A percentile compares a stretch with the other conserved stretches of the same genome.
phyloP scores from a whole-genome alignment of 2,888 invertebrate genomes.

The Agonopterix heracliana region DNA sequence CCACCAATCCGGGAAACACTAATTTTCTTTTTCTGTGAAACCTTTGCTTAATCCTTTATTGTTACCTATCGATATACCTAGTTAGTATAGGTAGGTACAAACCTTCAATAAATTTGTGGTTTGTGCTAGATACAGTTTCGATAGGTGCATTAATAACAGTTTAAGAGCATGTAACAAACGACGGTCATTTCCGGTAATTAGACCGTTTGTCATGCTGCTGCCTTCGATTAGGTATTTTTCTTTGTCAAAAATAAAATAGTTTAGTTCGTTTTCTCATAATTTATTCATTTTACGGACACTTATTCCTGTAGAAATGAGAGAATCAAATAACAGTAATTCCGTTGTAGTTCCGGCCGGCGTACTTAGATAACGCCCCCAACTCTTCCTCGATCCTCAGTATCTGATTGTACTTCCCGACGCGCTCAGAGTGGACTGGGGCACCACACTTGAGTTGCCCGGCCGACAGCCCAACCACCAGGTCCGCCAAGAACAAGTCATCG shows the following conservation, averaged over 20 bases:
- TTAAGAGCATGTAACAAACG: conserved; percentile 34
- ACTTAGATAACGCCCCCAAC: conserved; percentile 91
- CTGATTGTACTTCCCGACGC: conserved; percentile 98
- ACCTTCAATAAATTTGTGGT: too few species aligned
- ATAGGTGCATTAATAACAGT: conserved; percentile 42
- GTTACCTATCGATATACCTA: too few species aligned
- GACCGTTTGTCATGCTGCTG: conserved; percentile 28
- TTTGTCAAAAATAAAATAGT: too few species aligned
- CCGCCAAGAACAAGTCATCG: conserved; percentile 98
- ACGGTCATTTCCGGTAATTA: conserved; percentile 55
- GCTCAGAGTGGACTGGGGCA: conserved; percentile 96
- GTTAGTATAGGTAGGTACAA: too few species aligned
- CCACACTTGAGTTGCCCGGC: conserved; percentile 99
- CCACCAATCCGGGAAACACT: too few species aligned
- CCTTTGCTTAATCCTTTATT: too few species aligned
- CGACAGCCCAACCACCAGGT: conserved; percentile 96
- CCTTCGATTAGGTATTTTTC: neutral
- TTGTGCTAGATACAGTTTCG: neutral
- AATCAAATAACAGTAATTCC: conserved; percentile 39
- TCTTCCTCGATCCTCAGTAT: conserved; percentile 98
- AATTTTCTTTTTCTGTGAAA: too few species aligned
- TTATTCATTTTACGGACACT: neutral
- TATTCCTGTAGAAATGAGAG: neutral
- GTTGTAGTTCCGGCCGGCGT: conserved; percentile 95
- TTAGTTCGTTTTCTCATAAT: too few species aligned